A percentile compares a stretch with the other conserved stretches of the same genome.
Conservation (phyloP, 2,113 vertebrate species). For the Mobula hypostoma region DNA sequence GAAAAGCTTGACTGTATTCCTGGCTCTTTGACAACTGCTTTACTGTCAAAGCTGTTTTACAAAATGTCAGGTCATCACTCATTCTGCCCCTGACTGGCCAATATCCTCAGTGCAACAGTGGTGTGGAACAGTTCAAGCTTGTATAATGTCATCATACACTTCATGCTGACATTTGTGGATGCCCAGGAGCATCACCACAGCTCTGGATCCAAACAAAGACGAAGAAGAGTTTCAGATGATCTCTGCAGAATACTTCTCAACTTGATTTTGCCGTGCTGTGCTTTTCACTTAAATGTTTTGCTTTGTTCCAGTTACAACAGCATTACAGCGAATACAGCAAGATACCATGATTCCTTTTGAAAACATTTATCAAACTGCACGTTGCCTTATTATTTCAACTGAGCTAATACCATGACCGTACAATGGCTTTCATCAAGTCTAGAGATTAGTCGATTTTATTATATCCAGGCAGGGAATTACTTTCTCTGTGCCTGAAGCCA, state of each 20-base stretch:
- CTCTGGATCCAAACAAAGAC: constrained; percentile 6
- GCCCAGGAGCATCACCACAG: constrained; percentile 16
- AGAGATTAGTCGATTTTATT: constrained; percentile 33
- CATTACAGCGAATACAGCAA: background rate
- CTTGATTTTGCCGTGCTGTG: constrained; percentile 14
- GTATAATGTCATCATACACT: constrained; percentile 29
- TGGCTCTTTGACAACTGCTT: constrained; percentile 3
- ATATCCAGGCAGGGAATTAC: background rate
- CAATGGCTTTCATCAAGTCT: constrained; percentile 13
- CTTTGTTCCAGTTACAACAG: constrained; percentile 19
- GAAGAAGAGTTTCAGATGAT: constrained; percentile 20
- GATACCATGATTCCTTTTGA: background rate
- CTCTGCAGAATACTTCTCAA: constrained; percentile 20
- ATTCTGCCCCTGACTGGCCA: constrained; percentile 32
- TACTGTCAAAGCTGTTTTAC: constrained; percentile 15
- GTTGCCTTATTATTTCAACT: constrained; percentile 20
- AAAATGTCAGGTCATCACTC: constrained; percentile 31
- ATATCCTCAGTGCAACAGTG: background rate
- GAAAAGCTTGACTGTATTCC: background rate
- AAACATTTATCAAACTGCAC: background rate
- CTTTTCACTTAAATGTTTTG: constrained; percentile 20
- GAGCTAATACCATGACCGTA: constrained; percentile 1
- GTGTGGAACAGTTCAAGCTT: constrained; percentile 24
- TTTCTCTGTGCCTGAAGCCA: constrained; percentile 11
- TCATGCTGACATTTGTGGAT: constrained; percentile 23